These are phyloP conservation scores for Phytoseiulus persimilis DNA, from an alignment of 2,888 invertebrate species.

Conservation along the genomic window DNA sequence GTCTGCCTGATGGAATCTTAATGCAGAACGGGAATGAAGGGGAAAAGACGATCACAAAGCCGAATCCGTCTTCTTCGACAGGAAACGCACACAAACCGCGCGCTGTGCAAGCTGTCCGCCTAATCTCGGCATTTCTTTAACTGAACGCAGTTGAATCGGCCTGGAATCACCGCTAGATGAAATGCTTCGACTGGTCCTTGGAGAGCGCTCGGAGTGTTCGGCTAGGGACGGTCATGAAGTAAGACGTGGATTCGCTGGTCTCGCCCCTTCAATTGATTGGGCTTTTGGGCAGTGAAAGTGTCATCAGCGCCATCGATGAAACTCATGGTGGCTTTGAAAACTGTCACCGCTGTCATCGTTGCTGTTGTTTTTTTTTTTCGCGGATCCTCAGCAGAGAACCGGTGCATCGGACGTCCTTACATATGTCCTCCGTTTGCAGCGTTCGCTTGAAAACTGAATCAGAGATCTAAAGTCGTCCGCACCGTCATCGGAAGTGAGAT, in stretches of 20 bases:
- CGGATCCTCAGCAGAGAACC: neutral
- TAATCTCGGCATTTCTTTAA: neutral
- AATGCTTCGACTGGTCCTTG: too few relatives aligned
- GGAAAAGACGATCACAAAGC: neutral
- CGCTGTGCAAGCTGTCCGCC: neutral
- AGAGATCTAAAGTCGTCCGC: neutral
- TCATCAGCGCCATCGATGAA: too few relatives aligned
- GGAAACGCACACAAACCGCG: too few relatives aligned
- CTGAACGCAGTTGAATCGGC: neutral
- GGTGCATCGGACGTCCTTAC: neutral
- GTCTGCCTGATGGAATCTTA: neutral
- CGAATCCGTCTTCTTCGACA: neutral
- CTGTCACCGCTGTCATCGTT: too few relatives aligned
- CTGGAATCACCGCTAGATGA: neutral
- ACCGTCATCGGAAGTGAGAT: neutral
- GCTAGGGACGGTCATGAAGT: too few relatives aligned
- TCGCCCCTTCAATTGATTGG: too few relatives aligned
- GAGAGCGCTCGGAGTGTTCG: too few relatives aligned
- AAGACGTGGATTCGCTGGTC: too few relatives aligned
- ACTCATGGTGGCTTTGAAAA: too few relatives aligned
- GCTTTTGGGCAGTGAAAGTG: too few relatives aligned
- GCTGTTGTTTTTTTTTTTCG: neutral
- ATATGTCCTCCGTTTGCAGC: neutral
- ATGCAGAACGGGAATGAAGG: neutral
- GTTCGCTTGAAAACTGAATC: neutral